phyloP scores from a whole-genome alignment of 2,113 vertebrate genomes.

The Eulemur rufifrons region DNA sequence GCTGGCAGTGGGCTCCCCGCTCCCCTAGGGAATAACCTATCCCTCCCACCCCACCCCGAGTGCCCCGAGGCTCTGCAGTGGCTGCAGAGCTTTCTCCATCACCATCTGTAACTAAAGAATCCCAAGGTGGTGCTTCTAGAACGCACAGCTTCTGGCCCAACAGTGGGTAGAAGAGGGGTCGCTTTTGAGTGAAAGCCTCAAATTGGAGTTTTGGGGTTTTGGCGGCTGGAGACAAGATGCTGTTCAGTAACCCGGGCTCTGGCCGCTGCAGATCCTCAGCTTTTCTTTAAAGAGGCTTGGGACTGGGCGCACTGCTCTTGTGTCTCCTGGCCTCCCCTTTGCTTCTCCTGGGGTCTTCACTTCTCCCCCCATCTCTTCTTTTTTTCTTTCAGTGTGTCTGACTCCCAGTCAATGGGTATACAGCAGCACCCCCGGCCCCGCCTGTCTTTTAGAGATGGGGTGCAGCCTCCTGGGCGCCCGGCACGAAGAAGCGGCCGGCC shows the following conservation, averaged over 20 bases:
- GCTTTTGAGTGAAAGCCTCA: neutral
- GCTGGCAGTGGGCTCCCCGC: neutral
- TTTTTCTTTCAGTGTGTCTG: neutral
- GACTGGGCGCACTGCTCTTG: neutral
- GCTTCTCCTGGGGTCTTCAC: too few relatives aligned
- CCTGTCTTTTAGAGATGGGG: neutral
- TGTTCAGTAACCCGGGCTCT: neutral
- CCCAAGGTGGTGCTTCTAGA: neutral
- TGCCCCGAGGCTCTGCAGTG: rapidly evolving
- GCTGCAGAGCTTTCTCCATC: neutral
- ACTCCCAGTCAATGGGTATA: neutral
- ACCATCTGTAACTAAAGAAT: neutral
- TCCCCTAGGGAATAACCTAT: neutral
- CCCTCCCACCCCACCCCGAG: neutral
- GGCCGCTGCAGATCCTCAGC: neutral
- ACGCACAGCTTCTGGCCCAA: neutral
- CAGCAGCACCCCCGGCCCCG: neutral
- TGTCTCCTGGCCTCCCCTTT: neutral
- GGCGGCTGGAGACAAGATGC: neutral
- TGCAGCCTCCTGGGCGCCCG: neutral
- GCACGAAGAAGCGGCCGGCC: neutral
- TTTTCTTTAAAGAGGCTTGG: neutral
- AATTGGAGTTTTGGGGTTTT: neutral
- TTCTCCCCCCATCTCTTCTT: neutral
- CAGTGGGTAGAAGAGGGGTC: neutral